Evolutionary conservation across 2,113 vertebrate genomes (phyloP), one percentile per base, ranked within the genome.

Genomic region (Polypterus senegalus): DNA sequence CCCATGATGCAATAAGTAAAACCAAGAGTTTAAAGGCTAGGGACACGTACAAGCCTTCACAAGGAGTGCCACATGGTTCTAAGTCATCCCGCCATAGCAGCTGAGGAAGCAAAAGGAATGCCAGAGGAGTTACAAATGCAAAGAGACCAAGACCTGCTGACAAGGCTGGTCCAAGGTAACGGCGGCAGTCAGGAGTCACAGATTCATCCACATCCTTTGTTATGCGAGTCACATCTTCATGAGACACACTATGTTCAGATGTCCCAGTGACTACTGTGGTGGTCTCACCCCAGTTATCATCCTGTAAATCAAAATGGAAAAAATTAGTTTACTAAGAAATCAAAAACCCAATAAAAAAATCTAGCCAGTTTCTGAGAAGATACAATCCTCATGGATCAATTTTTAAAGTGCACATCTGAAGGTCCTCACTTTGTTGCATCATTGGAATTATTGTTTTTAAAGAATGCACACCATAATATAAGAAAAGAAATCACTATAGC

Each of bases 271-370:
- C 90, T 3, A 95, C 92, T 0, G 93, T 97, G 27, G 92, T 94
- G 6, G 91, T 95, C 73, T 95, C 93, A 0, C 92, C 93, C 92
- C 93, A 97, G 86, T 94, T 95, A 73, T 95, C 92, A 0, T 94
- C 93, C 93, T 97, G 65, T 3, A 5, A 27, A 27, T 27, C 27
- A 27, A 27, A 27, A 27, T 27, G 2, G 2, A 27, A 27, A 27
- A 27, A 27, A 27, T 27, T 27, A 27, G 27, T 27, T 27, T 27
- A 27, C 27, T 27, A 27, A 27, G 27, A 27, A 27, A 27, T 27
- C 27, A 27, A 27, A 27, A 27, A 27, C 27, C 27, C 27, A 27
- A 27, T 27, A 27, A 27, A 27, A 27, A 27, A 27, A 27, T 27
- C 27, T 27, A 27, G 27, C 27, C 27, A 27, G 27, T 27, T 27